Conservation (phyloP, 2,113 vertebrate species). For the Trochalopteron elliotii region DNA sequence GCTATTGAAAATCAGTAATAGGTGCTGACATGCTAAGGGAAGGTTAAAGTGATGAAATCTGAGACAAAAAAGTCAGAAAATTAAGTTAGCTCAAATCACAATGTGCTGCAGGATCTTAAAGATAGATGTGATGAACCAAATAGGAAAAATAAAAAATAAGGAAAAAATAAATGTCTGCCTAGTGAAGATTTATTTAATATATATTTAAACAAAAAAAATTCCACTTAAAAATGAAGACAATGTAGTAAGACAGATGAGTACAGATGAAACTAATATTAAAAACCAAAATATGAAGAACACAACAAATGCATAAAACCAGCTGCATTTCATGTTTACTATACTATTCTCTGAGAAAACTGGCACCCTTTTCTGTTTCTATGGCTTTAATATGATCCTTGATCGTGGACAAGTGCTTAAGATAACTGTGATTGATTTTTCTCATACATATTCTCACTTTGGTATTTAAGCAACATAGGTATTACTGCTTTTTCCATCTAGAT, state of each 20-base stretch:
- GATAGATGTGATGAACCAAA: not conserved
- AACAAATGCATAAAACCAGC: not conserved
- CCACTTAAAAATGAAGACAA: not conserved
- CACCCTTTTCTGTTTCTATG: not conserved
- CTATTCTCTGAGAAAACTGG: not conserved
- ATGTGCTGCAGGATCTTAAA: not conserved
- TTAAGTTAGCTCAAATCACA: not conserved
- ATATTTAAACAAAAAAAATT: not conserved
- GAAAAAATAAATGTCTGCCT: not conserved
- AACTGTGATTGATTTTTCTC: not conserved
- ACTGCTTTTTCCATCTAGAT: not conserved
- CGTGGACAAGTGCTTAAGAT: not conserved
- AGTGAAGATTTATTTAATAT: not conserved
- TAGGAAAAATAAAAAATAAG: not conserved
- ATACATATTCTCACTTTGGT: not conserved
- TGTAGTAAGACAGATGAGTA: not conserved
- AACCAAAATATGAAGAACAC: not conserved
- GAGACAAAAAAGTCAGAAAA: not conserved
- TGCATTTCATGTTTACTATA: not conserved
- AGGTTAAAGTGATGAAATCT: not conserved
- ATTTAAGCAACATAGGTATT: not conserved
- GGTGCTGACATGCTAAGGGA: not conserved
- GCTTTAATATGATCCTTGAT: not conserved
- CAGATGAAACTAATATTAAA: not conserved
- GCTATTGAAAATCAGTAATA: not conserved